Evolutionary conservation across 2,797 vertebrate species (phyloP).

Genomic region (Agapornis canus): DNA sequence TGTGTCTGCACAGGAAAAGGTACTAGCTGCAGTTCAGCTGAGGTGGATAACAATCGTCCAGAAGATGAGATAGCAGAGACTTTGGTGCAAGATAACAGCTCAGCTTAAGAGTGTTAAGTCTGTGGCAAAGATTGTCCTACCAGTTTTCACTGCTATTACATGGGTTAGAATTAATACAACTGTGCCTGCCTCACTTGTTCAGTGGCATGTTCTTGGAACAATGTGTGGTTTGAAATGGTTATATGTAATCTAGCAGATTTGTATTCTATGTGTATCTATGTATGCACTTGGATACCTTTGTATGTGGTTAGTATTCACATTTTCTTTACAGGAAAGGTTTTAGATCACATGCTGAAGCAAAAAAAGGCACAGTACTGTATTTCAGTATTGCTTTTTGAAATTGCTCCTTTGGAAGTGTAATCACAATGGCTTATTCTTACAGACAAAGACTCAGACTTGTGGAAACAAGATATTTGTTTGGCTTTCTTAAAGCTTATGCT

Average conservation of each 20-base stretch:
- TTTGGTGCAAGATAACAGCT: background rate
- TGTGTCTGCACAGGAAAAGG: background rate
- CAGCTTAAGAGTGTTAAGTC: background rate
- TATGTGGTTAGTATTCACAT: background rate
- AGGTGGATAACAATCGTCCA: background rate
- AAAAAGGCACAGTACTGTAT: background rate
- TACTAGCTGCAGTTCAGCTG: background rate
- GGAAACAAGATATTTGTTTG: background rate
- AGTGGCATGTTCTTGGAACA: background rate
- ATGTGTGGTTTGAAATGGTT: background rate
- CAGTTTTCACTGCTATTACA: background rate
- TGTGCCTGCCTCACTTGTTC: background rate
- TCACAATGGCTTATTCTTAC: background rate
- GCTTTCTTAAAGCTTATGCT: background rate
- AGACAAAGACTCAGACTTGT: background rate
- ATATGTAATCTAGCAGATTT: background rate
- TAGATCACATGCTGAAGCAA: background rate
- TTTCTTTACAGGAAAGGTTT: background rate
- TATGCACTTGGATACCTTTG: background rate
- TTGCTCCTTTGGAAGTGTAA: background rate
- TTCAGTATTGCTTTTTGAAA: background rate
- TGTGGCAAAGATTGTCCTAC: background rate
- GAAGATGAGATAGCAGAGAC: background rate
- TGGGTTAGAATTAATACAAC: background rate
- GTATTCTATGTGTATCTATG: background rate